Evolutionary conservation across 2,797 vertebrate species (phyloP), one percentile per base, ranked within the genome.

Genomic region (Pipistrellus pipistrellus): DNA sequence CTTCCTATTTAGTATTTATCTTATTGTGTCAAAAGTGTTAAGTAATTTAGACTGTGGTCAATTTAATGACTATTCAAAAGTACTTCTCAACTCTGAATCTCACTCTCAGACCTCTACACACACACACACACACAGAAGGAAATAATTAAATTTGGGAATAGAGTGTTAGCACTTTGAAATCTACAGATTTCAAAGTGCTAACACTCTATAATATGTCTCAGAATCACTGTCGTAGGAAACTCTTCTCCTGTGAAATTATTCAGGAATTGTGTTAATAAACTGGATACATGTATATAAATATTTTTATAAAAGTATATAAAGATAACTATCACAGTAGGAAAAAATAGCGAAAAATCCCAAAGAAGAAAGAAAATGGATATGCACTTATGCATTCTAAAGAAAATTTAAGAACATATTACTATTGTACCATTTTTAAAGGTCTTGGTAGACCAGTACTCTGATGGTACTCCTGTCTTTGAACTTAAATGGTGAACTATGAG

Each of bases 391-490:
- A 59, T 44, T 53, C 14, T 82, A 69, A 91, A 88, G 53, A 91
- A 66, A 86, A 83, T 72, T 32, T 76, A 59, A 6, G 64, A 5
- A 12, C n/a, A 51, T 95, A 57, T 20, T 38, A 44, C 44, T 44
- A 44, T 44, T 44, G 62, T 75, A 64, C n/a, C 14, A 82, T 69
- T 93, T 93, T 68, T 73, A 81, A 68, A 82, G 35, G 59, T 46
- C 46, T 91, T 64, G 27, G 9, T 89, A 41, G 18, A 48, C n/a
- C 20, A 32, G 77, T 91, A 30, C 62, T 82, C 64, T 88, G 27
- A n/a, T 77, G 23, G 77, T 51, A 53, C 30, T 55, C 15, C 25
- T 93, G 12, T 85, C 83, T 96, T 95, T 88, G 82, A 95, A 92
- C 51, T 84, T 84, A 89, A 66, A 64, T 69, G n/a, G 59, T 91